phyloP scores from a whole-genome alignment of 2,888 invertebrate genomes.

The Apantesis nais region DNA sequence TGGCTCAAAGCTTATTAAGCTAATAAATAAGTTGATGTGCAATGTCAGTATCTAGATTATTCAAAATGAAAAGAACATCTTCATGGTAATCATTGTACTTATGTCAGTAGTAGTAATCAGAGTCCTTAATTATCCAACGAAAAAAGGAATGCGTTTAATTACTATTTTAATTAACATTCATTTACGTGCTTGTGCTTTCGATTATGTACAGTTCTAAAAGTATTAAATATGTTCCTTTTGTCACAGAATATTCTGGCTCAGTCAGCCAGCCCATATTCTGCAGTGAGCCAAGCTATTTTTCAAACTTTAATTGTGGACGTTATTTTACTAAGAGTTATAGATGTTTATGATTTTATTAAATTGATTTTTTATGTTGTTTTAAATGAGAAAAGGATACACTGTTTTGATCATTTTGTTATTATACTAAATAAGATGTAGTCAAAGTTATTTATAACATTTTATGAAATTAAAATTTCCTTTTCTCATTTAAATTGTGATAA shows the following conservation, averaged over 20 bases:
- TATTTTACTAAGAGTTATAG: constrained; percentile 17
- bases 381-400: constrained; percentile 70
- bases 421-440: constrained; percentile 36
- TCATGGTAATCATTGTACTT: neutral
- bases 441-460: constrained; percentile 3
- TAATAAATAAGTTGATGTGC: neutral
- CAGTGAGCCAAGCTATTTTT: neutral
- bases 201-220: neutral
- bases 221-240: neutral
- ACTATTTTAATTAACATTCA: neutral
- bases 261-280: neutral
- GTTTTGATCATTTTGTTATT: constrained; percentile 51
- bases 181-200: neutral
- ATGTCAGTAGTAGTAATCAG: neutral
- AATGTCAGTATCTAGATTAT: neutral
- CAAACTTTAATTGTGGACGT: constrained; percentile 7
- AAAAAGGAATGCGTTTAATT: neutral
- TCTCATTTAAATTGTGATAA: constrained; percentile 70
- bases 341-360: constrained; percentile 36
- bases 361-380: constrained; percentile 42
- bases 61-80: neutral
- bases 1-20: constrained; percentile 11
- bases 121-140: neutral
- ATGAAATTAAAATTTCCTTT: constrained; percentile 58
- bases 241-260: neutral